These are phyloP conservation scores for Erannis defoliaria DNA, from an alignment of 2,888 invertebrate species.

Conservation along the genomic window DNA sequence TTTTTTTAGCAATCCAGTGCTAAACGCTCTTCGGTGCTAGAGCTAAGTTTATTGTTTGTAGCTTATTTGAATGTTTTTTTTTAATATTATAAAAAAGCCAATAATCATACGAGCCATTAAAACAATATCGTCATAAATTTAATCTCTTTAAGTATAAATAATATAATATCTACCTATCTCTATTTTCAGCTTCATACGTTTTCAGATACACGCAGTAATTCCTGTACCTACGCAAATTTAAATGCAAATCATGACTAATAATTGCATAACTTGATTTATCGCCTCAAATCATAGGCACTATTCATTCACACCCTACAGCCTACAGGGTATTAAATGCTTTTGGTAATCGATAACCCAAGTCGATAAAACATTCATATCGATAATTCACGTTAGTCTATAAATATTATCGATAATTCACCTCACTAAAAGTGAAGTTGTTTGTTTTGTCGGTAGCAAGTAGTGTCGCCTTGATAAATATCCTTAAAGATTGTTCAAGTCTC, in stretches of 20 bases:
- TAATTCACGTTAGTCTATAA: constrained; percentile 26
- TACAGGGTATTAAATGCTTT: constrained; percentile 15
- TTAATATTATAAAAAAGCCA: too few species aligned
- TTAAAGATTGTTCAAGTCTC: constrained; percentile 81
- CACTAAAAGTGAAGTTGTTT: constrained; percentile 80
- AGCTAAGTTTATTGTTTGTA: too few species aligned
- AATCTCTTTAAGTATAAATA: too few species aligned
- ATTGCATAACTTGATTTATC: constrained; percentile 27
- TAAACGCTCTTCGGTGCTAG: too few species aligned
- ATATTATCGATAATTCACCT: constrained; percentile 49
- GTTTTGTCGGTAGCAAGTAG: constrained; percentile 84
- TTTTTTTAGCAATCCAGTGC: too few species aligned
- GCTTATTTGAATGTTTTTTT: too few species aligned
- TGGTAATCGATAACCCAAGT: constrained; percentile 20
- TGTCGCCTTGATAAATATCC: constrained; percentile 86
- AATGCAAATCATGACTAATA: constrained; percentile 27
- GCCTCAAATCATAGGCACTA: constrained; percentile 29
- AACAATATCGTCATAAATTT: too few species aligned
- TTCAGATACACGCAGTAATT: not conserved
- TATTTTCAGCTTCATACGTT: not conserved
- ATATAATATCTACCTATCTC: not conserved
- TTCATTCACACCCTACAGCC: constrained; percentile 25
- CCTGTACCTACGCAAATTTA: constrained; percentile 22
- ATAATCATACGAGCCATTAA: too few species aligned
- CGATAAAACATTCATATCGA: constrained; percentile 37